Base-by-base conservation (phyloP, 2,797 vertebrate species). In the Alauda arvensis region DNA sequence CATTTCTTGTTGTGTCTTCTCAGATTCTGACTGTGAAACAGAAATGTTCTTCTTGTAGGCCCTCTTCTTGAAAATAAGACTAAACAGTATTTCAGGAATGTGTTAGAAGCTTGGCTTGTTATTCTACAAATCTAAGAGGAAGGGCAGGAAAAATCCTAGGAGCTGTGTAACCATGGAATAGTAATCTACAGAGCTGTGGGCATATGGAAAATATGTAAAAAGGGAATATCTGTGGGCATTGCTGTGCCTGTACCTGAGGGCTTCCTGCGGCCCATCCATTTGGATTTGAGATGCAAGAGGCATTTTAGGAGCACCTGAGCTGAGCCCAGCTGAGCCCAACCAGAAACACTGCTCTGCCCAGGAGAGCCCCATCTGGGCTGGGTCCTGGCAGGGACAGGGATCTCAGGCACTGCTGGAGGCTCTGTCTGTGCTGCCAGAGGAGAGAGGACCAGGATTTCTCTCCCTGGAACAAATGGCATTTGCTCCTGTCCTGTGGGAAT, bases 191-290 rank as follows among this genome's bases (percentile, higher is more conserved):
- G 20, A 42, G 25, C 24, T 39, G 28, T 2, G 1, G 52, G 39
- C 4, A 28, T 3, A 53, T 15, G 24, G 53, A 46, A 80, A 62
- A 62, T 19, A 19, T 12, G n/a, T 15, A 60, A 37, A 60, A 52
- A 18, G 1, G 26, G 37, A 52, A 69, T n/a, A n/a, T n/a, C 9
- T 52, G 5, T n/a, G n/a, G 52, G 12, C 52, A 53, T 28, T 0
- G 0, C 28, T 33, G 5, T 65, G 8, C 16, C 12, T 14, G 25
- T 52, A 52, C 26, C 16, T 28, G 45, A 74, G 29, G 26, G 12
- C 18, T 74, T 70, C 34, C 13, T 37, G 37, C 3, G 62, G 28
- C 39, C 40, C 48, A 25, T 37, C 24, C 2, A 4, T n/a, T n/a
- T 63, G 51, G 28, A 28, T 67, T 29, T 83, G 55, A 53, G 59